Percentiles rank a stretch among this genome's conserved stretches.
Conservation (phyloP, 2,113 vertebrate species). For the Excalfactoria chinensis region DNA sequence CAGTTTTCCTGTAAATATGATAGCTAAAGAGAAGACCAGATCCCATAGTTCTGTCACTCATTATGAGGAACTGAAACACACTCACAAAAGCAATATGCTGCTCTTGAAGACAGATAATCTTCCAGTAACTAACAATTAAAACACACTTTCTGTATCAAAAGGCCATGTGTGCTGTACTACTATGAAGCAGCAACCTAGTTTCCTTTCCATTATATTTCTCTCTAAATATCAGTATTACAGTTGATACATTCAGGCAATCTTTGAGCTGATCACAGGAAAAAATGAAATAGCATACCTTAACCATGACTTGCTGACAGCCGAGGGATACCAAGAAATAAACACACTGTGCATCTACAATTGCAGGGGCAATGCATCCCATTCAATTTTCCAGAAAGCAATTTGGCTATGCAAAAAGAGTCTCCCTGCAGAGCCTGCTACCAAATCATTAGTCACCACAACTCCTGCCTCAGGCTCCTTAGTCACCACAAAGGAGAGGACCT, state of each 20-base stretch:
- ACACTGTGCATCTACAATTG: neutral
- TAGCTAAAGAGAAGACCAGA: fast-evolving
- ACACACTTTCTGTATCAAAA: neutral
- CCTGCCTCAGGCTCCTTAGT: neutral
- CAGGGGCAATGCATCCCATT: neutral
- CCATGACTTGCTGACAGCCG: neutral
- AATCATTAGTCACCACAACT: neutral
- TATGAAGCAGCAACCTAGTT: neutral
- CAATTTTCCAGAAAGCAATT: slow-evolving; percentile 18
- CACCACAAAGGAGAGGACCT: neutral
- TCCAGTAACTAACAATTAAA: neutral
- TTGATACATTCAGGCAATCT: neutral
- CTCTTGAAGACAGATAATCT: neutral
- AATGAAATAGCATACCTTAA: neutral
- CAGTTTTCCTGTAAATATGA: neutral
- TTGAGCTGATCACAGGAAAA: neutral
- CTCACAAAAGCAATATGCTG: neutral
- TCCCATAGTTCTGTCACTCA: neutral
- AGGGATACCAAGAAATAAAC: neutral
- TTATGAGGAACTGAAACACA: fast-evolving
- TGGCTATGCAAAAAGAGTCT: neutral
- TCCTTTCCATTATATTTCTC: neutral
- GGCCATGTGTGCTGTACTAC: neutral
- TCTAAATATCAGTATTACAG: neutral
- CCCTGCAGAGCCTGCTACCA: neutral